Evolutionary conservation across 2,113 vertebrate genomes (phyloP), one percentile per base, ranked within the genome.

Genomic region (Gymnocephalus cernua): DNA sequence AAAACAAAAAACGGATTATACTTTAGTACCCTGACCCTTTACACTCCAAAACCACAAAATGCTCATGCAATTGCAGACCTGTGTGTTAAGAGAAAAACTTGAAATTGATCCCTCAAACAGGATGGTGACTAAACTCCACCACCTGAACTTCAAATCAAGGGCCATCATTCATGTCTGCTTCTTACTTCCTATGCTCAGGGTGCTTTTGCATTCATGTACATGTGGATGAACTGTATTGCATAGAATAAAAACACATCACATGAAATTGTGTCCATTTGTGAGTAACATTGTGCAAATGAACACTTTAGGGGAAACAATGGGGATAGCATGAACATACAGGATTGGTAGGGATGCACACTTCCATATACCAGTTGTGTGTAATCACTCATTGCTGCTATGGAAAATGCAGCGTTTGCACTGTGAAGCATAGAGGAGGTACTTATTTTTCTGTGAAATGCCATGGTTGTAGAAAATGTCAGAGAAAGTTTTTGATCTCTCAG

Each of bases 321-420:
- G 72, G 47, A 62, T 16, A 35, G 51, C 61, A 74, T 47, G 25
- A 32, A 45, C 23, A 29, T 4, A 12, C 19, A 58, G 1, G 16
- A 27, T 41, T 50, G 29, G 21, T 19, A 35, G 16, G 8, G 10
- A 27, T 48, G 19, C 82, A 47, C 53, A 56, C 38, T 21, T 38
- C 47, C 21, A 27, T 3, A 14, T 50, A 21, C 12, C 54, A 48
- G 15, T 15, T 62, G 70, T 23, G 47, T 53, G 48, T 63, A 32
- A 80, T 41, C 23, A 38, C 13, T 62, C 54, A 62, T 25, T 73
- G 47, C 19, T 50, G 41, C 16, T 23, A 5, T 21, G 62, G 79
- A 83, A 89, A 87, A 64, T 73, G 89, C 82, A 82, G 74, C 53
- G 44, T 57, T 16, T 74, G 83, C 72, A 69, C 32, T 65, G 53